These are phyloP conservation scores for Trichoplusia ni DNA, from an alignment of 1,140 invertebrate genomes.

Conservation along the genomic window DNA sequence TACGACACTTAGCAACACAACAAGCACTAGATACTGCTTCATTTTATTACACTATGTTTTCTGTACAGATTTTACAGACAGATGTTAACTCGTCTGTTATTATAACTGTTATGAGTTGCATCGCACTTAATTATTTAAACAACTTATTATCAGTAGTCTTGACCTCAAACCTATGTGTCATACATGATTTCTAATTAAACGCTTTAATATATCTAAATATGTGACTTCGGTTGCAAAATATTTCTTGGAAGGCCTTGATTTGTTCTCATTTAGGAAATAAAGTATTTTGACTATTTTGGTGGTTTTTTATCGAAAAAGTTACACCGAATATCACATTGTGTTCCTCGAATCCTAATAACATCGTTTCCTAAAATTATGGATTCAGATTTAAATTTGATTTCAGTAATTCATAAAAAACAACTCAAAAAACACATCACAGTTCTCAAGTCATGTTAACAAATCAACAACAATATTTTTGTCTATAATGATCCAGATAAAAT, in stretches of 20 bases:
- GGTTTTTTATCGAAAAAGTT: no score
- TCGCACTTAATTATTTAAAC: background rate
- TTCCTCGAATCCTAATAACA: no score
- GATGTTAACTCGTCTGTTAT: background rate
- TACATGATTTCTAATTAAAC: background rate
- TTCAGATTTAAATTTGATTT: no score
- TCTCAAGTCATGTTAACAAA: no score
- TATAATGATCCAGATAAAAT: no score
- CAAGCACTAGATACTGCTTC: background rate
- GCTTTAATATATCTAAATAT: background rate
- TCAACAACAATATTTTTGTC: no score
- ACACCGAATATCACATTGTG: no score
- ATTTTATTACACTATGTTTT: background rate
- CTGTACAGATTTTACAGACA: background rate
- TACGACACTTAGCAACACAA: background rate
- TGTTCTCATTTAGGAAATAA: no score
- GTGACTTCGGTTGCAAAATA: background rate
- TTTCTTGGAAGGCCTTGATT: background rate
- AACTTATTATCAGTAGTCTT: background rate
- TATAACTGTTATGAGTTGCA: background rate
- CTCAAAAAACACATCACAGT: no score
- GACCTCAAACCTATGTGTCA: background rate
- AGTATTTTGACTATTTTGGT: no score
- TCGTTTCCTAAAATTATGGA: no score
- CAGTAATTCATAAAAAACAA: no score